A percentile compares a stretch with the other conserved stretches of the same genome.
phyloP scores from a whole-genome alignment of 2,113 vertebrate genomes.

The Myiagra hebetior region DNA sequence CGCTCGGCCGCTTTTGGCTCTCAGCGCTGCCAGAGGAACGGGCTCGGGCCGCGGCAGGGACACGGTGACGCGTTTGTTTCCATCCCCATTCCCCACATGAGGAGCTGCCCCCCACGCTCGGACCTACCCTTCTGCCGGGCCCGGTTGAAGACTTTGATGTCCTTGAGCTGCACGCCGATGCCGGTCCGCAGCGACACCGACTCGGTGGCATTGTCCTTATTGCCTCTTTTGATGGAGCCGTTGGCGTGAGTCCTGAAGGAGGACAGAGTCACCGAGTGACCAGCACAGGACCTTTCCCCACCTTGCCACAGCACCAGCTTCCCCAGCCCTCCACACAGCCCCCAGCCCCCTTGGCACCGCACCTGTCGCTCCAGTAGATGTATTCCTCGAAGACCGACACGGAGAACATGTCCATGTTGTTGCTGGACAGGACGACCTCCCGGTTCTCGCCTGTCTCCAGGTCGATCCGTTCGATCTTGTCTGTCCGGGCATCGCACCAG shows the following conservation, averaged over 20 bases:
- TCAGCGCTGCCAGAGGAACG: accelerated
- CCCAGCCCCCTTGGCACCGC: accelerated
- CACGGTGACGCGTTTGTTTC: accelerated
- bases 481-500: slow-evolving; percentile 94
- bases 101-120: background rate
- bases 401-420: slow-evolving; percentile 99
- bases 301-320: accelerated
- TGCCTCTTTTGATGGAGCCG: slow-evolving; percentile 94
- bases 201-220: slow-evolving; percentile 93
- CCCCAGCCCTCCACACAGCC: too few species aligned
- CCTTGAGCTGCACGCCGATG: slow-evolving; percentile 95
- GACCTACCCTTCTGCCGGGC: slow-evolving; percentile 87
- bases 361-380: slow-evolving; percentile 98
- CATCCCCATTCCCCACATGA: accelerated
- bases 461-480: slow-evolving; percentile 94
- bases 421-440: slow-evolving; percentile 89
- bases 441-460: slow-evolving; percentile 91
- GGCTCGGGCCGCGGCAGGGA: accelerated
- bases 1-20: accelerated
- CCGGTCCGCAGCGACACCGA: slow-evolving; percentile 89
- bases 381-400: slow-evolving; percentile 95
- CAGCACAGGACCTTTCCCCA: accelerated
- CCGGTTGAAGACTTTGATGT: slow-evolving; percentile 97
- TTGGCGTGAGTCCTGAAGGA: slow-evolving; percentile 89
- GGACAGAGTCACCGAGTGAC: background rate